A percentile compares a stretch with the other conserved stretches of the same genome.
phyloP scores from a whole-genome alignment of 2,113 vertebrate genomes.

The Pelodiscus sinensis region DNA sequence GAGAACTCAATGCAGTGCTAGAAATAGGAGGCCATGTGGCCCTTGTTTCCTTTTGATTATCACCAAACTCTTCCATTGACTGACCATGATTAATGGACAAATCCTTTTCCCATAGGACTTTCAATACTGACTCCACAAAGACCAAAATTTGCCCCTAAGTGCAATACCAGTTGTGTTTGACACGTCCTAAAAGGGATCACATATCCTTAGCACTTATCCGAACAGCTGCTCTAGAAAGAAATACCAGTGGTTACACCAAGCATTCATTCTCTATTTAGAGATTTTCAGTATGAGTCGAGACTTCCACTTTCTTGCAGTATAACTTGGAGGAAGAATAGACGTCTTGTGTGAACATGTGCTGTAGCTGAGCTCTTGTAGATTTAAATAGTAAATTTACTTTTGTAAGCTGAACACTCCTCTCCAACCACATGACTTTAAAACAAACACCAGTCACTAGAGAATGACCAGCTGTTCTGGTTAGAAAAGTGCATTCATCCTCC shows the following conservation, averaged over 20 bases:
- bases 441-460: background rate
- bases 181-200: background rate
- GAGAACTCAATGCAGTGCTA: background rate
- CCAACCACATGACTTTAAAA: background rate
- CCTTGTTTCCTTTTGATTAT: background rate
- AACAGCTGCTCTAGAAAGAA: background rate
- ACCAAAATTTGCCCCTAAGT: background rate
- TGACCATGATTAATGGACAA: background rate
- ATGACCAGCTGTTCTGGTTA: background rate
- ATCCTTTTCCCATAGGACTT: background rate
- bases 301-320: background rate
- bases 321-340: background rate
- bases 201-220: background rate
- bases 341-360: background rate
- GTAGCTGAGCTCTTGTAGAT: background rate
- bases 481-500: background rate
- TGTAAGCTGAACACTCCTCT: background rate
- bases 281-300: background rate
- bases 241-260: background rate
- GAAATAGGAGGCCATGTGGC: slow-evolving; percentile 6
- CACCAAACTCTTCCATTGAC: background rate
- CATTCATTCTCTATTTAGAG: background rate
- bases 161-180: background rate
- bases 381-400: slow-evolving; percentile 10
- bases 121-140: no score